Evolutionary conservation across 2,888 invertebrate species (phyloP).

Genomic region (Tiliacea aurago): DNA sequence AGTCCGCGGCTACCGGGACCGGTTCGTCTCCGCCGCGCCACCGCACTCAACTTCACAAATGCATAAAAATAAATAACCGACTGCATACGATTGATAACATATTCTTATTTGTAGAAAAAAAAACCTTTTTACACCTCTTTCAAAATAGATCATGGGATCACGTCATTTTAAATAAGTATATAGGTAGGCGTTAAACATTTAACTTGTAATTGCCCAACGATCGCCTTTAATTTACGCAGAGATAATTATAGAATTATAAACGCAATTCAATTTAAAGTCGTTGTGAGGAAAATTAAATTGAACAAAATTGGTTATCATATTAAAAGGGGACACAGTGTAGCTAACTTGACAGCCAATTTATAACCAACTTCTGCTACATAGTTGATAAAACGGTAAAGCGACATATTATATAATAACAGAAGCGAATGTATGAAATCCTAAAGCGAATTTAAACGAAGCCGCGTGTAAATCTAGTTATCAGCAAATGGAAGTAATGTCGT

Average conservation of each 20-base stretch:
- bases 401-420: neutral
- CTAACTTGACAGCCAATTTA: constrained; percentile 22
- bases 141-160: neutral
- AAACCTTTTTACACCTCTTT: constrained; percentile 1
- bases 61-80: constrained; percentile 67
- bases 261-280: constrained; percentile 21
- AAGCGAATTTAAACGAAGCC: constrained; percentile 42
- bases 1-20: constrained; percentile 74
- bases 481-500: constrained; percentile 43
- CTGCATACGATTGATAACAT: constrained; percentile 32
- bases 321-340: constrained; percentile 6
- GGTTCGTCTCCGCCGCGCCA: constrained; percentile 76
- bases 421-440: constrained; percentile 27
- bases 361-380: constrained; percentile 9
- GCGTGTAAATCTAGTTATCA: constrained; percentile 52
- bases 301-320: constrained; percentile 19
- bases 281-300: constrained; percentile 2
- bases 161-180: neutral
- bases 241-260: constrained; percentile 21
- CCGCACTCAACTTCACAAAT: constrained; percentile 63
- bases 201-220: constrained; percentile 13
- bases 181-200: neutral
- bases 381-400: constrained; percentile 5
- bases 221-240: neutral
- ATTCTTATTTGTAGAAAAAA: constrained; percentile 20